A percentile compares a stretch with the other conserved stretches of the same genome.
These are phyloP conservation scores for Embidobia sp. DNA, from an alignment of 2,888 invertebrate species.

Conservation along the genomic window DNA sequence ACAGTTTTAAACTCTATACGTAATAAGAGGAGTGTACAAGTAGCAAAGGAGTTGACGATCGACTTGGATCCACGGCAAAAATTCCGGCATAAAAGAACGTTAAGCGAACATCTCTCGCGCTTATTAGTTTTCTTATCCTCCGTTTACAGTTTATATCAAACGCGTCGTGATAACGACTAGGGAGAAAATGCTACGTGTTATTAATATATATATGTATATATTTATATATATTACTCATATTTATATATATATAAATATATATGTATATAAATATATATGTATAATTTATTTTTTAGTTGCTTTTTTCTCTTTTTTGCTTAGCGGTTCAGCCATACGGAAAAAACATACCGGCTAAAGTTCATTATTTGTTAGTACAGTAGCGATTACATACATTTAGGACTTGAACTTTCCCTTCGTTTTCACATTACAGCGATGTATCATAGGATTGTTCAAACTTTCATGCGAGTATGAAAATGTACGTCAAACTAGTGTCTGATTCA, in stretches of 20 bases:
- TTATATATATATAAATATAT: too few relatives aligned
- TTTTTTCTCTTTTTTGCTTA: slow-evolving; percentile 30
- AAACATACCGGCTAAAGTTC: slow-evolving; percentile 39
- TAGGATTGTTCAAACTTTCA: slow-evolving; percentile 68
- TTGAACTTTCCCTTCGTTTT: slow-evolving; percentile 61
- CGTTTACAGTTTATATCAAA: slow-evolving; percentile 63
- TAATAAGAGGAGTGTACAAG: slow-evolving; percentile 47
- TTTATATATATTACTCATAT: not conserved
- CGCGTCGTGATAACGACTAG: slow-evolving; percentile 66
- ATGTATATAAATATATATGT: slow-evolving; percentile 1
- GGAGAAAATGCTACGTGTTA: slow-evolving; percentile 64
- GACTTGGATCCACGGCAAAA: slow-evolving; percentile 60
- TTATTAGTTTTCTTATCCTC: slow-evolving; percentile 1
- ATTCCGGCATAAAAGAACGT: slow-evolving; percentile 68
- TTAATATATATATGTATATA: slow-evolving; percentile 2
- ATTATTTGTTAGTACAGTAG: slow-evolving; percentile 55
- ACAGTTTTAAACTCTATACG: slow-evolving; percentile 10
- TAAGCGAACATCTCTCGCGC: slow-evolving; percentile 62
- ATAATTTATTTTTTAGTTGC: slow-evolving; percentile 4
- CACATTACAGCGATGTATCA: slow-evolving; percentile 35
- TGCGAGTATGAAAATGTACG: slow-evolving; percentile 43
- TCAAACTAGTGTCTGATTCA: slow-evolving; percentile 28
- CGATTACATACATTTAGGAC: slow-evolving; percentile 60
- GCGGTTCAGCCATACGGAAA: slow-evolving; percentile 63
- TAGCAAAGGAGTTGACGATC: slow-evolving; percentile 60